These are phyloP conservation scores for Hecatera dysodea DNA, from an alignment of 2,888 invertebrate genomes.

Conservation along the genomic window DNA sequence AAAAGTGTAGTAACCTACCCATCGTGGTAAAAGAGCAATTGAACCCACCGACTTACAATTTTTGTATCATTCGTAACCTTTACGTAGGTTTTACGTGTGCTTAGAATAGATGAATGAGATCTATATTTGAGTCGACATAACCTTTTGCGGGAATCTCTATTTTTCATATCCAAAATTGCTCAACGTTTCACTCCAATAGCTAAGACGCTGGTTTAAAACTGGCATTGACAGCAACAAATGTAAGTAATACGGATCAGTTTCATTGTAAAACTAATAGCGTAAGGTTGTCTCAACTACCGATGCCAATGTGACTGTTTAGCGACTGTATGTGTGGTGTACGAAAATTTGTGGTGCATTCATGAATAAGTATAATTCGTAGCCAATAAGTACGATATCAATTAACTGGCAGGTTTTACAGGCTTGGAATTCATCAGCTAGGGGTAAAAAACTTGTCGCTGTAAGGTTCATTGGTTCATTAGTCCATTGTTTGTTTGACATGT, in stretches of 20 bases:
- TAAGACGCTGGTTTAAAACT: constrained; percentile 11
- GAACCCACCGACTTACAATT: too few species aligned
- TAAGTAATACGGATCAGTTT: constrained; percentile 42
- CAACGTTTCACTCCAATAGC: constrained; percentile 6
- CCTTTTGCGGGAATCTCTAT: neutral
- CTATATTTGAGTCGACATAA: neutral
- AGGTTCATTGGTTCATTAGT: neutral
- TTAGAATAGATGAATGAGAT: neutral
- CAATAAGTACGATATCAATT: too few species aligned
- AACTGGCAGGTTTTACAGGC: too few species aligned
- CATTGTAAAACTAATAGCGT: constrained; percentile 51
- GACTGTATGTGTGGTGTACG: constrained; percentile 71
- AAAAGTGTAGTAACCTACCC: too few species aligned
- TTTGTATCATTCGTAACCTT: too few species aligned
- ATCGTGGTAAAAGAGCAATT: too few species aligned
- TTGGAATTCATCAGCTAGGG: too few species aligned
- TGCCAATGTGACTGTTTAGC: constrained; percentile 69
- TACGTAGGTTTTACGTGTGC: neutral
- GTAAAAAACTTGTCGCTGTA: too few species aligned
- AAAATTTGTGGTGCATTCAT: constrained; percentile 80
- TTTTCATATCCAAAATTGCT: constrained; percentile 15
- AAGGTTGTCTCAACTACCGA: constrained; percentile 50
- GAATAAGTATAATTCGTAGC: too few species aligned
- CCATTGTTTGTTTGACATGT: neutral
- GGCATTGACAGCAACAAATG: constrained; percentile 43